Base-by-base conservation (phyloP, 2,113 vertebrate species). In the Rhagologus leucostigma region DNA sequence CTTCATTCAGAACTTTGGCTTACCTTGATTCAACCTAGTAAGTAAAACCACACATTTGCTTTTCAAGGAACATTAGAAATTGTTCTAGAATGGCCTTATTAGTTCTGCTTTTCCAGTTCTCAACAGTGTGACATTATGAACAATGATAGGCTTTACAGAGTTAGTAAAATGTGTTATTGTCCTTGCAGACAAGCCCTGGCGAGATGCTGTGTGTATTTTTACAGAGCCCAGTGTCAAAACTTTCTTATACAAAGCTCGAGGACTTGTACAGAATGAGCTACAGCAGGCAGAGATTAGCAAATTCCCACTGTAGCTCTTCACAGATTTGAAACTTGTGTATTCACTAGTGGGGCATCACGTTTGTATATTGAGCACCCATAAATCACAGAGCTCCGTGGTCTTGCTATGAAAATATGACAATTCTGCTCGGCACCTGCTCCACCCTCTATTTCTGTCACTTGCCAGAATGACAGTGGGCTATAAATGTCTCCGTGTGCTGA, bases 31-130 rank as follows among this genome's bases (percentile, higher is more conserved):
- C 35, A 93, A 42, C 27, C 39, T 29, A 84, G 20, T 33, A 56
- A 76, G 15, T 33, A 53, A 92, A 95, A 37, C 11, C 8, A 53
- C 3, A 19, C 39, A 46, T 82, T 95, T 91, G 16, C 16, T 95
- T 97, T 95, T 89, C 33, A 47, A 81, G 32, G 37, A 87, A 56
- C 52, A 78, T 84, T 77, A 92, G 80, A 83, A 73, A 86, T 89
- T 91, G 24, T 47, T 37, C 64, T 68, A 63, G 53, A 86, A 95
- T 97, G 69, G 41, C 64, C 80, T 90, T 81, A 86, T 97, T 97
- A 84, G 83, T 96, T 97, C 93, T 96, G 71, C 80, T 95, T 97
- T 96, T 96, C 77, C 92, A 76, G 11, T 84, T 97, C 80, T 95
- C 80, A 87, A 79, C 35, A 69, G 37, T 84, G 42, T 92, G 89